Percentiles rank a stretch among this genome's conserved stretches.
Conservation (phyloP, 1,140 invertebrate genomes). For the Pogonus chalceus region DNA sequence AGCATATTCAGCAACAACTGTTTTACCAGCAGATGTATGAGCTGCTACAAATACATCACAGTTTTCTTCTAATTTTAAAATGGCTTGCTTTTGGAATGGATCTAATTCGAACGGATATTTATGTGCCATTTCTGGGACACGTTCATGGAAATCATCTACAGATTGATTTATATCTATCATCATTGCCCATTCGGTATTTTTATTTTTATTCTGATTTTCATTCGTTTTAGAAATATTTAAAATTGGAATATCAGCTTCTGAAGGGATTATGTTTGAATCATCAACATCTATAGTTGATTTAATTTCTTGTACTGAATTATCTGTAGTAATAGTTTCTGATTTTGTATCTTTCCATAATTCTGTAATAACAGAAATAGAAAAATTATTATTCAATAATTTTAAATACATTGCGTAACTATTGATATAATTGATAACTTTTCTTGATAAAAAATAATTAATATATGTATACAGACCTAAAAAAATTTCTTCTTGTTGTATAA, state of each 20-base stretch:
- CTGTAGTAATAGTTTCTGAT: not conserved
- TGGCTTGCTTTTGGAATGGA: constrained; percentile 93
- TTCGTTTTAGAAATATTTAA: constrained; percentile 29
- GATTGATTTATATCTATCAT: constrained; percentile 68
- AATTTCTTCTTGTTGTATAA: constrained; percentile 26
- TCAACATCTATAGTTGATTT: not conserved
- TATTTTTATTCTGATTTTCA: constrained; percentile 18
- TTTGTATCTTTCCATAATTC: not conserved
- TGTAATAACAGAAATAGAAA: not conserved
- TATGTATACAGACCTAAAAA: constrained; percentile 17
- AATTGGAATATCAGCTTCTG: not conserved
- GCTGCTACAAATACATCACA: constrained; percentile 97
- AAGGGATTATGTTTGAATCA: not conserved
- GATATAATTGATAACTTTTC: no score
- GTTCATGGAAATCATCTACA: constrained; percentile 68
- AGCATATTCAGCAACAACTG: constrained; percentile 98
- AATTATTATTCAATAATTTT: not conserved
- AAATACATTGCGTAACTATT: no score
- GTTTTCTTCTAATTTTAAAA: constrained; percentile 85
- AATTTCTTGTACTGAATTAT: not conserved
- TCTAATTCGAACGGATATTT: constrained; percentile 91
- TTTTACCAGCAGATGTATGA: constrained; percentile 98
- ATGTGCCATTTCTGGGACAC: constrained; percentile 75
- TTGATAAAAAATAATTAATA: not conserved
- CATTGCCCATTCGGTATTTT: constrained; percentile 67